phyloP scores from a whole-genome alignment of 2,888 invertebrate species.

The Hypena proboscidalis region DNA sequence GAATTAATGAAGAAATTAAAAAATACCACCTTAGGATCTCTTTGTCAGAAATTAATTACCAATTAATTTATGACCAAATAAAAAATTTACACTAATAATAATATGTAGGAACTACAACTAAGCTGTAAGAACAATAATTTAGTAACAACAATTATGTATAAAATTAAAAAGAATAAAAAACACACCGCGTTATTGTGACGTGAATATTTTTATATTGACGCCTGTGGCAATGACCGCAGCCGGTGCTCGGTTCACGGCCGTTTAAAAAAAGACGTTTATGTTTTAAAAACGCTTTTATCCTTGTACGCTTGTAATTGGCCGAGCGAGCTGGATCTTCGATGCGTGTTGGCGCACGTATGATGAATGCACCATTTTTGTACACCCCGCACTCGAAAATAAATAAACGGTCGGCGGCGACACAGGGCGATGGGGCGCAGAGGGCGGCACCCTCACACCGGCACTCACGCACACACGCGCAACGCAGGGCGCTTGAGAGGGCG shows the following conservation, averaged over 20 bases:
- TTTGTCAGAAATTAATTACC: no score
- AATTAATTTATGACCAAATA: no score
- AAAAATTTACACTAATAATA: no score
- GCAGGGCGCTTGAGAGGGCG: constrained; percentile 72
- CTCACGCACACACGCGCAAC: constrained; percentile 60
- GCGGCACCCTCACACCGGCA: constrained; percentile 60
- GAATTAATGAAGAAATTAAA: no score
- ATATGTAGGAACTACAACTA: neutral
- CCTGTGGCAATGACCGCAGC: constrained; percentile 81
- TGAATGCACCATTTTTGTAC: constrained; percentile 49
- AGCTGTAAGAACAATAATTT: constrained; percentile 24
- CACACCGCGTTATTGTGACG: constrained; percentile 64
- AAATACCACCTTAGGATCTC: no score
- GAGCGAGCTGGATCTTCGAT: constrained; percentile 35
- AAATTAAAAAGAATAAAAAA: constrained; percentile 36
- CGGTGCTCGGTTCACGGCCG: constrained; percentile 78
- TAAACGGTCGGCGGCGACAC: constrained; percentile 56
- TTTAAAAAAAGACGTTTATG: constrained; percentile 68
- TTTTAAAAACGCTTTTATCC: constrained; percentile 57
- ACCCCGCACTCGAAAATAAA: constrained; percentile 77
- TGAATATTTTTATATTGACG: constrained; percentile 75
- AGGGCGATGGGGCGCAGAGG: constrained; percentile 53
- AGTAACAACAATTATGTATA: constrained; percentile 31
- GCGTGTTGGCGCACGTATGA: constrained; percentile 39
- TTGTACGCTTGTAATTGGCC: constrained; percentile 45